These are phyloP conservation scores for Taenioides sp. DNA, from an alignment of 2,797 vertebrate genomes.

Conservation along the genomic window DNA sequence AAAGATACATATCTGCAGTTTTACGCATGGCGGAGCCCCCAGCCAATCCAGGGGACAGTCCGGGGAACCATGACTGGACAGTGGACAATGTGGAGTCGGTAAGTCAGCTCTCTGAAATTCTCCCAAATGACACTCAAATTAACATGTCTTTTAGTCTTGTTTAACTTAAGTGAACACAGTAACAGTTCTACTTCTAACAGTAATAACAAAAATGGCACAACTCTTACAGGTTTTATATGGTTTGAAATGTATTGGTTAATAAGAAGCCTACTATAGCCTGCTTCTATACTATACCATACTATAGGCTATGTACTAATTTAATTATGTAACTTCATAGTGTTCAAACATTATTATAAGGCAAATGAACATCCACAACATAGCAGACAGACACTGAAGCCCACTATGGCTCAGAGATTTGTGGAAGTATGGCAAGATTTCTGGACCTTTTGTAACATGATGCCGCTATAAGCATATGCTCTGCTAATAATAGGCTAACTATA, in stretches of 20 bases:
- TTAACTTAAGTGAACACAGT: not conserved
- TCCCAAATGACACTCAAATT: not conserved
- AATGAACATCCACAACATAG: not conserved
- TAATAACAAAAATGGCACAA: not conserved
- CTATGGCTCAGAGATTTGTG: not conserved
- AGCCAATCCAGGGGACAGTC: constrained; percentile 36
- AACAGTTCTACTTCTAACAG: not conserved
- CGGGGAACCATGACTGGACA: constrained; percentile 66
- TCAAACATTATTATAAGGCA: not conserved
- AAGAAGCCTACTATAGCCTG: no score
- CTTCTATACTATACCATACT: no score
- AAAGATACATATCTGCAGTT: not conserved
- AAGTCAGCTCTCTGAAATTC: constrained; percentile 36
- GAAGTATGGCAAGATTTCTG: constrained; percentile 21
- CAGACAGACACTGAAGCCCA: not conserved
- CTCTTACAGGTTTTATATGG: not conserved
- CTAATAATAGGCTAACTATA: constrained; percentile 76
- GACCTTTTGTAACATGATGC: constrained; percentile 71
- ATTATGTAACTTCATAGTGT: not conserved
- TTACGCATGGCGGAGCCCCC: constrained; percentile 56
- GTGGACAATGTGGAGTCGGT: constrained; percentile 79
- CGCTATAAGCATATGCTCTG: constrained; percentile 66
- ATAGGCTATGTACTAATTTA: no score
- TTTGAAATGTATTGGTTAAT: not conserved
- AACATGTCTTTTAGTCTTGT: not conserved